A percentile compares a stretch with the other conserved stretches of the same genome.
Conservation (phyloP, 2,797 vertebrate genomes). For the Cyprinella venusta region DNA sequence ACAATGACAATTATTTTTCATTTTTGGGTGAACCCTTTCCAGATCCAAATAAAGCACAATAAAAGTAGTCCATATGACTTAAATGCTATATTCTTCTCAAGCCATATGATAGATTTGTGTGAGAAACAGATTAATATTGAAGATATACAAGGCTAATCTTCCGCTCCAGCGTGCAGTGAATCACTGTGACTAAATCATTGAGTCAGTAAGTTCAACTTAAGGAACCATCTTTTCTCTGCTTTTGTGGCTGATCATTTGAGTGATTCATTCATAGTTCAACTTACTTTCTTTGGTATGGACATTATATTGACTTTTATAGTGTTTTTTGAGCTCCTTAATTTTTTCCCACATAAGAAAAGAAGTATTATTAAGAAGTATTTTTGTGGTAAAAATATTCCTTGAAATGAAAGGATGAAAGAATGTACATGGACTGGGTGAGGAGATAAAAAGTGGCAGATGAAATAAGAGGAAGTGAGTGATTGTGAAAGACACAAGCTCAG, state of each 20-base stretch:
- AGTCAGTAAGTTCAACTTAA: too few species aligned
- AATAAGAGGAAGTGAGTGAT: constrained; percentile 18
- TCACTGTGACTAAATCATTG: not conserved
- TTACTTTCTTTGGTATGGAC: not conserved
- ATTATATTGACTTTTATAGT: not conserved
- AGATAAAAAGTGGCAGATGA: not conserved
- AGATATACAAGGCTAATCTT: not conserved
- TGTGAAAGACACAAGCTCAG: constrained; percentile 11
- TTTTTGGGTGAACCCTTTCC: not conserved
- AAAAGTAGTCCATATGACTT: not conserved
- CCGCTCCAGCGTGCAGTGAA: not conserved
- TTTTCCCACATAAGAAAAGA: not conserved
- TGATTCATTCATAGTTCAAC: not conserved
- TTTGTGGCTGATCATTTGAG: not conserved
- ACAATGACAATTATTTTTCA: too few species aligned
- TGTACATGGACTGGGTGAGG: not conserved
- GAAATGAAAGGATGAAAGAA: not conserved
- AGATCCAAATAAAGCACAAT: not conserved
- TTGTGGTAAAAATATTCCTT: not conserved
- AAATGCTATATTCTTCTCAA: not conserved
- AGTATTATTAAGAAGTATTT: not conserved
- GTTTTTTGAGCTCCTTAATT: not conserved
- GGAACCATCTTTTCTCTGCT: not conserved
- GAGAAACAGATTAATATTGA: not conserved
- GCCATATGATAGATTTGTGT: not conserved